A percentile compares a stretch with the other conserved stretches of the same genome.
Conservation (phyloP, 2,113 vertebrate genomes). For the Phyllostomus hastatus region DNA sequence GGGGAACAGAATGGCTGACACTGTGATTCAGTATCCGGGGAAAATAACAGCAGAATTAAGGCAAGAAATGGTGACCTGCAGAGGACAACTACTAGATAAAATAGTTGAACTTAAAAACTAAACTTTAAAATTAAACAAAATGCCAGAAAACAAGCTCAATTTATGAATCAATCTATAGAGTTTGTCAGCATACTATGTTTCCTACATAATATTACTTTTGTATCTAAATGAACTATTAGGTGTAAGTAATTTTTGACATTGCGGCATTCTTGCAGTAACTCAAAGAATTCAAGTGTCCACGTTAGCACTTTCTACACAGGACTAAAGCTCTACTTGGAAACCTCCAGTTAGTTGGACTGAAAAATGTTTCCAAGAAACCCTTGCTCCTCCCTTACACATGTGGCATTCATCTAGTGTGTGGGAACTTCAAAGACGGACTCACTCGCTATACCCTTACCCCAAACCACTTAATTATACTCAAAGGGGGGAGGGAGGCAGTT, state of each 20-base stretch:
- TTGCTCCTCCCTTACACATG: constrained; percentile 10
- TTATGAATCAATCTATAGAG: neutral
- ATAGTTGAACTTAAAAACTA: neutral
- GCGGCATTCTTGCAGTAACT: neutral
- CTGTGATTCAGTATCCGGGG: neutral
- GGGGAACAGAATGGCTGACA: neutral
- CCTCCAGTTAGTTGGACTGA: neutral
- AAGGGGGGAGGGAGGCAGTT: neutral
- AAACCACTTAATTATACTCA: constrained; percentile 35
- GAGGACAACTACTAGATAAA: neutral
- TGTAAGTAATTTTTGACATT: neutral
- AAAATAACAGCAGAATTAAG: neutral
- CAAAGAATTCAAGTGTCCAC: neutral
- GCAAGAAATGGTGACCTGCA: neutral
- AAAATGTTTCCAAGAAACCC: constrained; percentile 5
- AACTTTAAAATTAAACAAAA: constrained; percentile 1
- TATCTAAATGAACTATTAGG: neutral
- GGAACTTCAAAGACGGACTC: constrained; percentile 50
- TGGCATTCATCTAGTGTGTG: constrained; percentile 42
- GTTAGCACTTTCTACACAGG: constrained; percentile 14
- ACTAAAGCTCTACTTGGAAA: constrained; percentile 4
- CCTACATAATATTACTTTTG: neutral
- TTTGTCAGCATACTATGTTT: neutral
- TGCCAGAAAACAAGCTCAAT: constrained; percentile 1
- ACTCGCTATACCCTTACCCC: neutral